phyloP scores from a whole-genome alignment of 64 coral and sea anemone species.

The Anthopleura sola region DNA sequence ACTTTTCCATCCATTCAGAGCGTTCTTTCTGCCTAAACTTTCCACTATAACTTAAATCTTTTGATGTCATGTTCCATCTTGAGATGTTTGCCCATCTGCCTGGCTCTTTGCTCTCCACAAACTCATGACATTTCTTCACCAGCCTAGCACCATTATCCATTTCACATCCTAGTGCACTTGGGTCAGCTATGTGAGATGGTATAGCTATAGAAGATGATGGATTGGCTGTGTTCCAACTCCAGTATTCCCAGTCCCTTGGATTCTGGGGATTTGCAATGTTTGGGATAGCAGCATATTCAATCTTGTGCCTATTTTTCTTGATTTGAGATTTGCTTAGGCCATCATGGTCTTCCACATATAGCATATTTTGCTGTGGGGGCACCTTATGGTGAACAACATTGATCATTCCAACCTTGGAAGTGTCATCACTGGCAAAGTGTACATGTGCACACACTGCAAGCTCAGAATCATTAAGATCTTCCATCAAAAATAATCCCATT shows the following conservation, averaged over 20 bases:
- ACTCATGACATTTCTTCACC: background rate
- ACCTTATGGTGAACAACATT: constrained; percentile 37
- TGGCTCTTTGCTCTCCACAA: constrained; percentile 4
- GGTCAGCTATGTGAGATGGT: background rate
- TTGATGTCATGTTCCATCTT: constrained; percentile 17
- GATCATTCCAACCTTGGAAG: background rate
- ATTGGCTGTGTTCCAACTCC: background rate
- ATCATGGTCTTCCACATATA: constrained; percentile 24
- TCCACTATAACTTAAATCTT: background rate
- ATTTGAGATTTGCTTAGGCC: background rate
- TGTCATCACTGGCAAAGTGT: constrained; percentile 17
- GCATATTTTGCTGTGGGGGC: background rate
- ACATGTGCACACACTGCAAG: constrained; percentile 46
- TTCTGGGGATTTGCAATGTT: background rate
- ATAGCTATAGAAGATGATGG: too few relatives aligned
- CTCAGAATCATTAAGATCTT: background rate
- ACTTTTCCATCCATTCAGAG: background rate
- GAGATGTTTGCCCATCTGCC: constrained; percentile 17
- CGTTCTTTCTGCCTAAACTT: background rate
- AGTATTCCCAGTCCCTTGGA: background rate
- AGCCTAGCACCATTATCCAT: background rate
- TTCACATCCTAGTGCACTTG: too few relatives aligned
- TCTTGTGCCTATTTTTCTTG: background rate
- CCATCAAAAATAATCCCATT: constrained; percentile 36
- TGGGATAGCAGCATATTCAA: background rate